A percentile compares a stretch with the other conserved stretches of the same genome.
Evolutionary conservation across 1,140 invertebrate genomes (phyloP).

Genomic region (Zaprionus vittiger): DNA sequence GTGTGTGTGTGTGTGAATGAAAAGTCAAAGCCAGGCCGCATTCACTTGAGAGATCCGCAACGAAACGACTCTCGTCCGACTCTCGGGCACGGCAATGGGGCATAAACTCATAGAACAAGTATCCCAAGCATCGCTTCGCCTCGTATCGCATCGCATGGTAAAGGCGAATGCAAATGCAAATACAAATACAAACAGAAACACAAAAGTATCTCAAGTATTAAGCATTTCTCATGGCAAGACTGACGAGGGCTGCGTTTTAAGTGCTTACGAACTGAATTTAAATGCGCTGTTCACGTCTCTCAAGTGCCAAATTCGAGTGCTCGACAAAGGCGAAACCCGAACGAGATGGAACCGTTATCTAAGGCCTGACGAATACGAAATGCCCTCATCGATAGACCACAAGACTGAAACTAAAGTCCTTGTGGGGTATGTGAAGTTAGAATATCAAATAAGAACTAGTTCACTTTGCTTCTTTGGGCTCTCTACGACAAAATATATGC

Average conservation of each 20-base stretch:
- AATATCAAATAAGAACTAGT: too few species aligned
- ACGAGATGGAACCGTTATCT: constrained; percentile 1
- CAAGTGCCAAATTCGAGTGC: constrained; percentile 53
- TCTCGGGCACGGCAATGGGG: constrained; percentile 27
- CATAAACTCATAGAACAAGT: constrained; percentile 33
- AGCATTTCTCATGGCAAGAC: constrained; percentile 63
- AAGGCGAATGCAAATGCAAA: constrained; percentile 64
- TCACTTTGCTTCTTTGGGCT: too few species aligned
- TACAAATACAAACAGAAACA: constrained; percentile 29
- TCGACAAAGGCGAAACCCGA: constrained; percentile 29
- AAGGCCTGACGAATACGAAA: background rate
- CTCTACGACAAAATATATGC: too few species aligned
- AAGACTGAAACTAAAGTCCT: too few species aligned
- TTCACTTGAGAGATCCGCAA: constrained; percentile 40
- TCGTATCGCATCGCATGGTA: constrained; percentile 9
- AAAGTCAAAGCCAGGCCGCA: constrained; percentile 52
- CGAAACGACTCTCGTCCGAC: background rate
- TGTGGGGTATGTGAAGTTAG: too few species aligned
- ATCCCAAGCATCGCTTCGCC: constrained; percentile 24
- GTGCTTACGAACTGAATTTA: constrained; percentile 70
- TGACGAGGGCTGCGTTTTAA: constrained; percentile 48
- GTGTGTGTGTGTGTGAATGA: constrained; percentile 9
- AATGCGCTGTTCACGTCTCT: constrained; percentile 62
- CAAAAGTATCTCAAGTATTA: constrained; percentile 74
- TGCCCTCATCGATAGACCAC: background rate